phyloP scores from a whole-genome alignment of 1,140 invertebrate genomes.

The Lordiphosa collinella region DNA sequence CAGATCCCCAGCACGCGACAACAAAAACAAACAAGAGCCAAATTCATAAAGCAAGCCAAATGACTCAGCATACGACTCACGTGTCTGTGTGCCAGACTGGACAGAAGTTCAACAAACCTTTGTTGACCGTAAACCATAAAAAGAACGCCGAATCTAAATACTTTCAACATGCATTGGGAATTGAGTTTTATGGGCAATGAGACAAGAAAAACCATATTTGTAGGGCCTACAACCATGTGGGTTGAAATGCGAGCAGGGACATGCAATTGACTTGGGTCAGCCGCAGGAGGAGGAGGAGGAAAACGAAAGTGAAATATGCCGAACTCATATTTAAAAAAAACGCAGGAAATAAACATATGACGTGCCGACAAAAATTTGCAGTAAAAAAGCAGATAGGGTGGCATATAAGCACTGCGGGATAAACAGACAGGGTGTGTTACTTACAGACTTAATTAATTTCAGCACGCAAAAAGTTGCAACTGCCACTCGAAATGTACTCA shows the following conservation, averaged over 20 bases:
- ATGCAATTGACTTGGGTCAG: conserved; percentile 16
- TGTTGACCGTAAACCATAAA: conserved; percentile 50
- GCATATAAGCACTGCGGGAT: neutral
- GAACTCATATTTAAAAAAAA: conserved; percentile 47
- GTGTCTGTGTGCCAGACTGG: conserved; percentile 8
- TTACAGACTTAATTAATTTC: conserved; percentile 67
- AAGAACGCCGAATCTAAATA: conserved; percentile 45
- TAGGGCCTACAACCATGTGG: conserved; percentile 28
- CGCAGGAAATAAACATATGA: conserved; percentile 35
- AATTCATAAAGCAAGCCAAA: conserved; percentile 14
- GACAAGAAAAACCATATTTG: conserved; percentile 43
- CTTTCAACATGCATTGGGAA: conserved; percentile 61
- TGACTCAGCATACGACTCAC: conserved; percentile 58
- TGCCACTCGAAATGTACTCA: conserved; percentile 56
- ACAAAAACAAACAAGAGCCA: neutral
- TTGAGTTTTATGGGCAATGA: conserved; percentile 58
- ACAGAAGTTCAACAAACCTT: conserved; percentile 56
- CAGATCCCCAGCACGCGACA: conserved; percentile 31
- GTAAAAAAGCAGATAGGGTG: neutral
- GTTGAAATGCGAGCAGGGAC: conserved; percentile 5
- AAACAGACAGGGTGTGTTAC: neutral
- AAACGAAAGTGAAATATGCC: conserved; percentile 45
- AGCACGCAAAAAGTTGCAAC: conserved; percentile 68
- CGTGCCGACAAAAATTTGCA: conserved; percentile 40
- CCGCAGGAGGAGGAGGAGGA: neutral